Evolutionary conservation across 2,113 vertebrate genomes (phyloP).

Genomic region (Sterna hirundo): DNA sequence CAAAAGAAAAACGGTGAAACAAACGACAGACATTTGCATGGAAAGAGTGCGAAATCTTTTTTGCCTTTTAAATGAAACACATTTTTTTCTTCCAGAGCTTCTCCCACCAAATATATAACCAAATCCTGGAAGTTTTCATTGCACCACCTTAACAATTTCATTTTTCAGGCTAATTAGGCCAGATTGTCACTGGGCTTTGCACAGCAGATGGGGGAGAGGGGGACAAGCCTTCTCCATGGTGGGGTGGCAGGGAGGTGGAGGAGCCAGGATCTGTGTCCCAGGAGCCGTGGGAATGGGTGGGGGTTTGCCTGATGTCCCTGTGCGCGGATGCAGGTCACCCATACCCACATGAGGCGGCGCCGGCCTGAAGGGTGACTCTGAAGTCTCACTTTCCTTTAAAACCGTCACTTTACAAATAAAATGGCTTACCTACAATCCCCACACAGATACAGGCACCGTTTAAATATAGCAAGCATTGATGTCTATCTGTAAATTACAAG

Average conservation of each 20-base stretch:
- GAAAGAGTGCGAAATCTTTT: background rate
- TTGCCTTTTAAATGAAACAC: background rate
- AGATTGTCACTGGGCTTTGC: background rate
- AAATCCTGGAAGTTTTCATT: background rate
- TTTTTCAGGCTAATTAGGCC: no score
- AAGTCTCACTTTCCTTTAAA: constrained; percentile 48
- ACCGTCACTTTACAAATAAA: background rate
- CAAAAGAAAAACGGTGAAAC: background rate
- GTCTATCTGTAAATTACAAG: constrained; percentile 57
- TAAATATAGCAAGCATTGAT: constrained; percentile 61
- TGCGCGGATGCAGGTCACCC: background rate
- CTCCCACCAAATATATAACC: accelerated
- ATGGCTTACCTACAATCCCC: constrained; percentile 30
- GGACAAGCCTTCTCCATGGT: accelerated
- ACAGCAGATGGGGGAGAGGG: background rate
- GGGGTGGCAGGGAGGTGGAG: background rate
- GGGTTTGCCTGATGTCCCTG: background rate
- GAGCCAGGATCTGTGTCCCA: background rate
- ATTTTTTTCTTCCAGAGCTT: background rate
- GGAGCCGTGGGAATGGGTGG: accelerated
- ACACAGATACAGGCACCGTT: background rate
- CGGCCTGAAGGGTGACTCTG: background rate
- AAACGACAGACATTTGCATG: background rate
- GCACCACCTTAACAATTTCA: no score
- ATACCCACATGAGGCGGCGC: accelerated